These are phyloP conservation scores for Pygmarrhopalites habei DNA, from an alignment of 1,140 invertebrate species.

Conservation along the genomic window DNA sequence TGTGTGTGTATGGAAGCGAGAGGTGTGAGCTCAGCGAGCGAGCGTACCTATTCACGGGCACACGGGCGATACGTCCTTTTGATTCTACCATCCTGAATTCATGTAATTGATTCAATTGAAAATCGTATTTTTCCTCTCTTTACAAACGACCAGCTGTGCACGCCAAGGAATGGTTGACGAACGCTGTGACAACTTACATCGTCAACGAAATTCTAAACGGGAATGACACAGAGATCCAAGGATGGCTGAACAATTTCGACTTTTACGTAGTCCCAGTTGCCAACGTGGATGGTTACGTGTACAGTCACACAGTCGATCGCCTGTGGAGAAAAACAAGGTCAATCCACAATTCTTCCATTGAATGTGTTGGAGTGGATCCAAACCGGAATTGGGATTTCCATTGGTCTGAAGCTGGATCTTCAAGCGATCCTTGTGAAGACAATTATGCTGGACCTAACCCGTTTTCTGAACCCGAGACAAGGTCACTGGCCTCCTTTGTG, in stretches of 20 bases:
- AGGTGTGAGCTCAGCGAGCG: too few species aligned
- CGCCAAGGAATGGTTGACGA: conserved; percentile 22
- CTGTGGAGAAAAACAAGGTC: conserved; percentile 19
- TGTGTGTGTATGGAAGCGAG: too few species aligned
- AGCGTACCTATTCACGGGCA: too few species aligned
- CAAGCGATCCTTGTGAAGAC: conserved; percentile 46
- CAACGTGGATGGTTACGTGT: conserved; percentile 58
- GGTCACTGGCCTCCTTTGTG: conserved; percentile 54
- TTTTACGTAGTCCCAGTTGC: conserved; percentile 60
- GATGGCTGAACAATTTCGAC: conserved; percentile 54
- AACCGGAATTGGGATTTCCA: conserved; percentile 28
- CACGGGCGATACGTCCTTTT: too few species aligned
- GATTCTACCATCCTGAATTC: too few species aligned
- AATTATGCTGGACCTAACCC: conserved; percentile 10
- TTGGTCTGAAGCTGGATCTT: conserved; percentile 17
- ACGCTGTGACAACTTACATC: conserved; percentile 18
- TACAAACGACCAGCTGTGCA: conserved; percentile 49
- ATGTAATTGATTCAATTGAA: conserved; percentile 47
- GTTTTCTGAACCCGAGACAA: conserved; percentile 34
- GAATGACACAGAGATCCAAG: conserved; percentile 42
- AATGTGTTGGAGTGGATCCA: conserved; percentile 20
- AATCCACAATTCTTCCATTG: conserved; percentile 45
- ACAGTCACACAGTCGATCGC: neutral
- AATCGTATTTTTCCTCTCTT: conserved; percentile 14
- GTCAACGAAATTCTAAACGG: conserved; percentile 39